Evolutionary conservation across 2,888 invertebrate species (phyloP).

Genomic region (Timandra comae): DNA sequence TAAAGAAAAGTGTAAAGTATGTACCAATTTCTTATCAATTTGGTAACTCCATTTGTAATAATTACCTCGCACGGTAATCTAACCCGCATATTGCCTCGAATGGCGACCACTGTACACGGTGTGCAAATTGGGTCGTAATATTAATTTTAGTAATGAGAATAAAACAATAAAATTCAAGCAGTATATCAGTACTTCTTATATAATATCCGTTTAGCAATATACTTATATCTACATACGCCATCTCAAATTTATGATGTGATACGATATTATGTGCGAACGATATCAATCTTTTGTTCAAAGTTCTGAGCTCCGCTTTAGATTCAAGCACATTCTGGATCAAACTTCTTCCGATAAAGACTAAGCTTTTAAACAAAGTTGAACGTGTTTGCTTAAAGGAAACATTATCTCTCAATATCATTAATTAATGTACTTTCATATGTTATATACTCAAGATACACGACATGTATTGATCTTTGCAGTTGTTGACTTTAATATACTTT

Average conservation of each 20-base stretch:
- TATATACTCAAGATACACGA: too few relatives aligned
- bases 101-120: background rate
- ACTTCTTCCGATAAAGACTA: slow-evolving; percentile 19
- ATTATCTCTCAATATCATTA: slow-evolving; percentile 11
- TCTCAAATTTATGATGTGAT: slow-evolving; percentile 18
- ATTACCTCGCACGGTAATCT: background rate
- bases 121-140: background rate
- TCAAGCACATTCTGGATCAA: slow-evolving; percentile 20
- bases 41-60: background rate
- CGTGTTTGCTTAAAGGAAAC: slow-evolving; percentile 16
- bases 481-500: too few relatives aligned
- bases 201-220: slow-evolving; percentile 7
- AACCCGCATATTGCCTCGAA: background rate
- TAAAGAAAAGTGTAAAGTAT: too few relatives aligned
- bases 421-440: too few relatives aligned
- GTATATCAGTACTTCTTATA: background rate
- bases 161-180: background rate
- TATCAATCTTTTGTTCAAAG: slow-evolving; percentile 24
- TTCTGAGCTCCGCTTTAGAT: slow-evolving; percentile 18
- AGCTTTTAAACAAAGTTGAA: slow-evolving; percentile 16
- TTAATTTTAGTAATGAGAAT: background rate
- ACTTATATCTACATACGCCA: slow-evolving; percentile 10
- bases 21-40: background rate
- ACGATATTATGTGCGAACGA: slow-evolving; percentile 13
- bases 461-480: too few relatives aligned